These are phyloP conservation scores for Lycorma delicatula DNA, from an alignment of 1,140 invertebrate genomes.

Conservation along the genomic window DNA sequence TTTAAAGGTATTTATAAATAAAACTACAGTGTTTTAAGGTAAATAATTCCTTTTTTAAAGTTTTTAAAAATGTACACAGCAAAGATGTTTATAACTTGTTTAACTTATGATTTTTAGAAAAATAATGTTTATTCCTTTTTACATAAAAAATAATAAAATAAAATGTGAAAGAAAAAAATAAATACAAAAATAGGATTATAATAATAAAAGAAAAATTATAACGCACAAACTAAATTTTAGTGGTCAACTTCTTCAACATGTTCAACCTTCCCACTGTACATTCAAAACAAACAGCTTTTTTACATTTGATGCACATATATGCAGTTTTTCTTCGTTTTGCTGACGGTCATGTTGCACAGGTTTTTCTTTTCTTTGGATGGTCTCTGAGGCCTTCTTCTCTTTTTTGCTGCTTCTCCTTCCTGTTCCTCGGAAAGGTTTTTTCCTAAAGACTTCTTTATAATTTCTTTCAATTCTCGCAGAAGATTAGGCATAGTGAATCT, in stretches of 20 bases:
- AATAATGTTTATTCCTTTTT: too few relatives aligned
- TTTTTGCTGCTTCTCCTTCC: not conserved
- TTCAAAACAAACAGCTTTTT: not conserved
- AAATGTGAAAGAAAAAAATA: too few relatives aligned
- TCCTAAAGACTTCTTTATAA: slow-evolving; percentile 1
- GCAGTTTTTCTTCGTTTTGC: not conserved
- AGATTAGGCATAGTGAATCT: slow-evolving; percentile 15
- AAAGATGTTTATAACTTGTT: too few relatives aligned
- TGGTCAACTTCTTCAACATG: not conserved
- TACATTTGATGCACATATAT: slow-evolving; percentile 7
- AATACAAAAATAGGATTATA: too few relatives aligned
- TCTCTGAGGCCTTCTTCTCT: not conserved
- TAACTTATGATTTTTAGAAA: too few relatives aligned
- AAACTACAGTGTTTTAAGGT: too few relatives aligned
- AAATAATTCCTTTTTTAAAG: too few relatives aligned
- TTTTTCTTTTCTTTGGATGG: slow-evolving; percentile 1
- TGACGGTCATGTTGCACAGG: not conserved
- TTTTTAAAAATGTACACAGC: too few relatives aligned
- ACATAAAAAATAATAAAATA: too few relatives aligned
- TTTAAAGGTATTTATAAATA: too few relatives aligned
- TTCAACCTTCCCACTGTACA: not conserved
- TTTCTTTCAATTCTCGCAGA: not conserved
- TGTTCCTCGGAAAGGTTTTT: not conserved
- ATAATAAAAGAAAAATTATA: too few relatives aligned
- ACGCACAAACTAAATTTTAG: too few relatives aligned